Percentiles rank a stretch among this genome's conserved stretches.
Evolutionary conservation across 1,140 invertebrate species (phyloP).

Genomic region (Rhopalosiphum padi): DNA sequence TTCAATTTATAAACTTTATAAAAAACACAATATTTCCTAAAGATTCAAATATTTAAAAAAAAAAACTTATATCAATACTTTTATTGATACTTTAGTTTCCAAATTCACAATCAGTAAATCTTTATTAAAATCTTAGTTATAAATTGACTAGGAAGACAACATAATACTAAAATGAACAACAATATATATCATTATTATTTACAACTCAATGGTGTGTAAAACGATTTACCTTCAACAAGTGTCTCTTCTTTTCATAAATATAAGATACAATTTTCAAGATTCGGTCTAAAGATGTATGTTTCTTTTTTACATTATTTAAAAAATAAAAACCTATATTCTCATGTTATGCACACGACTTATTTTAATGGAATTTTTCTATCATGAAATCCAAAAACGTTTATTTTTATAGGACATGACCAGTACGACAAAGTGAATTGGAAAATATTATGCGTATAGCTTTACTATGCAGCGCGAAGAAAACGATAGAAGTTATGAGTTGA

Average conservation of each 20-base stretch:
- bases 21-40: no score
- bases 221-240: conserved; percentile 10
- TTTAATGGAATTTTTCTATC: background rate
- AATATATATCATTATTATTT: background rate
- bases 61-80: no score
- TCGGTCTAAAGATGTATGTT: background rate
- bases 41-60: no score
- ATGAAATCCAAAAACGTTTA: conserved; percentile 12
- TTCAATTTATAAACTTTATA: no score
- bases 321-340: background rate
- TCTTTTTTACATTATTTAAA: background rate
- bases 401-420: background rate
- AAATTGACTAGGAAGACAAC: background rate
- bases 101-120: background rate
- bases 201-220: background rate
- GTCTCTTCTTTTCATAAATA: background rate
- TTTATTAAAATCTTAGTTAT: background rate
- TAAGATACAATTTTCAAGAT: background rate
- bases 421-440: conserved; percentile 33
- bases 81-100: no score
- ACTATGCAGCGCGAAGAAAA: background rate
- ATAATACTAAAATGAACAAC: background rate
- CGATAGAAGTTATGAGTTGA: conserved; percentile 19
- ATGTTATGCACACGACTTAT: background rate
- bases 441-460: conserved; percentile 5